Percentiles rank a stretch among this genome's conserved stretches.
Conservation (phyloP, 2,113 vertebrate species). For the Aix galericulata region DNA sequence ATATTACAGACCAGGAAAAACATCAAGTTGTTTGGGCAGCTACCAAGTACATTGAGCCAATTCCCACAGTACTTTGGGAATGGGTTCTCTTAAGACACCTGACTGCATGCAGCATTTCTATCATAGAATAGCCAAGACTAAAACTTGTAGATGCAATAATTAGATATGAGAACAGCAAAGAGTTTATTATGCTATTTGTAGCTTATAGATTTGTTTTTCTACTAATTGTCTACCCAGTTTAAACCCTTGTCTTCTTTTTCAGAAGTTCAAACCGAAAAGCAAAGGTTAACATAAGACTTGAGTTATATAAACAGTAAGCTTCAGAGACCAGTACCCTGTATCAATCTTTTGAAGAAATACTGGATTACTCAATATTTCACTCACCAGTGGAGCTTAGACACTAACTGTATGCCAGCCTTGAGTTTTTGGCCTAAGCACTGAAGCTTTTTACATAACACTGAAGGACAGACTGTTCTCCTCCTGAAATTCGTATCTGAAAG, state of each 20-base stretch:
- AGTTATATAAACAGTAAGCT: neutral
- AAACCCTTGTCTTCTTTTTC: neutral
- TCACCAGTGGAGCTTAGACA: neutral
- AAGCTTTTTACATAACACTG: neutral
- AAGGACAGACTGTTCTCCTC: neutral
- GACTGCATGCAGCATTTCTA: neutral
- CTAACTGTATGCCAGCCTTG: neutral
- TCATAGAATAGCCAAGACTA: neutral
- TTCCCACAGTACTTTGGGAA: neutral
- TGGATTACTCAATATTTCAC: neutral
- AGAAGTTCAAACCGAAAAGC: neutral
- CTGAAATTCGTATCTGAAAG: neutral
- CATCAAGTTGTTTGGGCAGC: accelerated
- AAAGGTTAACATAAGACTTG: neutral
- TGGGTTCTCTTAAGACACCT: neutral
- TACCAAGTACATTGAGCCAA: neutral
- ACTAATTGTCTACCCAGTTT: neutral
- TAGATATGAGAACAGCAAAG: neutral
- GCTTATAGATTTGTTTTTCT: neutral
- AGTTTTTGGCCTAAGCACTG: neutral
- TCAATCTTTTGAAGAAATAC: neutral
- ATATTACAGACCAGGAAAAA: neutral
- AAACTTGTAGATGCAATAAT: neutral
- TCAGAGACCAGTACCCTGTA: neutral
- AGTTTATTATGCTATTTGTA: neutral